Evolutionary conservation across 2,888 invertebrate species (phyloP), one percentile per base, ranked within the genome.

Genomic region (Stegophylla sp.): DNA sequence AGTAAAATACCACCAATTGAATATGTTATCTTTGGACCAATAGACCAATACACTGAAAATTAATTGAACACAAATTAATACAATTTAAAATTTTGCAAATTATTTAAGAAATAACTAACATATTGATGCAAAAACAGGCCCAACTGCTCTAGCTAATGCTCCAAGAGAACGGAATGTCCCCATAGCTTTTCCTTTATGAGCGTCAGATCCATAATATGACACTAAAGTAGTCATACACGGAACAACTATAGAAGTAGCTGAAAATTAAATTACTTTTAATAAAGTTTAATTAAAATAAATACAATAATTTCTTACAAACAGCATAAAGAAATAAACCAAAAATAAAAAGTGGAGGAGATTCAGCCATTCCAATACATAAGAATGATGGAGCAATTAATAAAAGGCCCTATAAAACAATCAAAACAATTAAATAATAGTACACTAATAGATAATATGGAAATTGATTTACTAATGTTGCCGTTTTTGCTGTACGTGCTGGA

Each of bases 101-200:
- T 34, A 34, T 34, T 13, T 63, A 3, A 28, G 69, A 41, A 53
- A 66, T 34, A 73, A 84, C 84, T 86, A 87, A 95, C 95, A 90
- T 84, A 94, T 89, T 75, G 96, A 94, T 34, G 96, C 94, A 17
- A 95, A 86, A 76, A 97, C 88, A 0, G 98, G 98, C 0, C 98
- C 98, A 48, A 95, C 87, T 28, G 97, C 96, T 84, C 98, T 89
- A 0, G 98, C 97, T 63, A 99, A 88, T 1, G 98, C 95, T 20
- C 98, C 98, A 53, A 98, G 88, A 1, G 98, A 97, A 82, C 98
- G 90, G 86, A 98, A 95, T 83, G 95, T 94, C 15, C 99, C 99
- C 86, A 98, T 91, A 83, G 96, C 93, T 0, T 93, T 92, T 43
- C 98, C 98, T 86, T 97, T 96, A 85, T 96, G 94, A 85, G 92